Evolutionary conservation across 2,888 invertebrate species (phyloP).

Genomic region (Oligia strigilis): DNA sequence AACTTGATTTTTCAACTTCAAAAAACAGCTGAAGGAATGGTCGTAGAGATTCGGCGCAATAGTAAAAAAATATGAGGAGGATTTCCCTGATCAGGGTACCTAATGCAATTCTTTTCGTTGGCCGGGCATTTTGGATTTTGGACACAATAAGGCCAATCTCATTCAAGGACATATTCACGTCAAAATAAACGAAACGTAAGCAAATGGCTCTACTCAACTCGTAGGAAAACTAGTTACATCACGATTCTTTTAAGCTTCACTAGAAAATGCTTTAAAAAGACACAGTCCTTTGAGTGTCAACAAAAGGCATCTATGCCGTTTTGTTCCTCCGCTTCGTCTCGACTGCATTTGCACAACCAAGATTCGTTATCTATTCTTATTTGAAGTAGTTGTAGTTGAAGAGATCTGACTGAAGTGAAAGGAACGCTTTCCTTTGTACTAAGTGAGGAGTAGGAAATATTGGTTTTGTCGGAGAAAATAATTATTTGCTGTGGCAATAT

Average conservation of each 20-base stretch:
- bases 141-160: neutral
- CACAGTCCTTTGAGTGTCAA: conserved; percentile 33
- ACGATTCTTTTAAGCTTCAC: conserved; percentile 22
- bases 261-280: conserved; percentile 34
- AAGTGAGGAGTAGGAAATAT: conserved; percentile 4
- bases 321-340: conserved; percentile 26
- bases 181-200: neutral
- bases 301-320: conserved; percentile 41
- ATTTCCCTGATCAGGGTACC: too few relatives aligned
- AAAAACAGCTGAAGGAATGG: neutral
- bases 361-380: conserved; percentile 48
- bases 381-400: conserved; percentile 46
- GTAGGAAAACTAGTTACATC: conserved; percentile 11
- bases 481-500: neutral
- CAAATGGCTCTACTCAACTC: conserved; percentile 11
- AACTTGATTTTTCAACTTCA: too few relatives aligned
- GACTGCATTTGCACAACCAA: conserved; percentile 51
- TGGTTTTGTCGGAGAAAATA: conserved; percentile 1
- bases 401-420: conserved; percentile 17
- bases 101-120: neutral
- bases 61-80: neutral
- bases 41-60: neutral
- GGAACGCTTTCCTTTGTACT: conserved; percentile 16
- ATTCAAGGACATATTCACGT: neutral
- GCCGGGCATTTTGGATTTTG: neutral